Evolutionary conservation across 2,797 vertebrate species (phyloP).

Genomic region (Falco cherrug): DNA sequence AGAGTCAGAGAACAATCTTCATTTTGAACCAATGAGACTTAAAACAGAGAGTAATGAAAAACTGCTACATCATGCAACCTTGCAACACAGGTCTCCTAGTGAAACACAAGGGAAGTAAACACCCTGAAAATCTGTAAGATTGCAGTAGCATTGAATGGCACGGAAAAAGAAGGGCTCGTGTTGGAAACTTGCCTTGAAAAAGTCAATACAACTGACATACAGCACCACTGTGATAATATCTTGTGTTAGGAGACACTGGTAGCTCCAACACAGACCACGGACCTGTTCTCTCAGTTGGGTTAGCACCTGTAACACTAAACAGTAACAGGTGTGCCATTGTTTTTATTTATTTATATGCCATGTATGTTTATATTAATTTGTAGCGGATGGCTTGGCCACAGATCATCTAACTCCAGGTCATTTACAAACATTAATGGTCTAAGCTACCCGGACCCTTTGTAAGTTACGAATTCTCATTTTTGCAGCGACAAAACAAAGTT

Average conservation of each 20-base stretch:
- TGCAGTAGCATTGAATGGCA: background rate
- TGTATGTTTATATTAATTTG: background rate
- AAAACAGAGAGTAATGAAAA: background rate
- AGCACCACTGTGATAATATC: background rate
- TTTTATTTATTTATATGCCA: background rate
- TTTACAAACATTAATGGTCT: background rate
- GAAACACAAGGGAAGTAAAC: background rate
- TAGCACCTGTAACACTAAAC: background rate
- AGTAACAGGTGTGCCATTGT: background rate
- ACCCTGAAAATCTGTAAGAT: background rate
- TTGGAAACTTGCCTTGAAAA: background rate
- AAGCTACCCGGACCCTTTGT: background rate
- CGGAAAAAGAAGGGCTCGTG: background rate
- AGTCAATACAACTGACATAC: background rate
- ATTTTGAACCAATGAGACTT: background rate
- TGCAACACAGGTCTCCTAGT: background rate
- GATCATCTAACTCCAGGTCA: background rate
- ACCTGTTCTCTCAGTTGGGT: background rate
- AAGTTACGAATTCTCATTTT: background rate
- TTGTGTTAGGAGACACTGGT: background rate
- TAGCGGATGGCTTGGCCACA: background rate
- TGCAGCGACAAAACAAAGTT: background rate
- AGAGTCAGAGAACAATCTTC: background rate
- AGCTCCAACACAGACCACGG: background rate
- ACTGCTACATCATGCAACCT: background rate